Percentiles rank a stretch among this genome's conserved stretches.
Conservation (phyloP, 2,888 invertebrate species). For the Tinea pellionella region DNA sequence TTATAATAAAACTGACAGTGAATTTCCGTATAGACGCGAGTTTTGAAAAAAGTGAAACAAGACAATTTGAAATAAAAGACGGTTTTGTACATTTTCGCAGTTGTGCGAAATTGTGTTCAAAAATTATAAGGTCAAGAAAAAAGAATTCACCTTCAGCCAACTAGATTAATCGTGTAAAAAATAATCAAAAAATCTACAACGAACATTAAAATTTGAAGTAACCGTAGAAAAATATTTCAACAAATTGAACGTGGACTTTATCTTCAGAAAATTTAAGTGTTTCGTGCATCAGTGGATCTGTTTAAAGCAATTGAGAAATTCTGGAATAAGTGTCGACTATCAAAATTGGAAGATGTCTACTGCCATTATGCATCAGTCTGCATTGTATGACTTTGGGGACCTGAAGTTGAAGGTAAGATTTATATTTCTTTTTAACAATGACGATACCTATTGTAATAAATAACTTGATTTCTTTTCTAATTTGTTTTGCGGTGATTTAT, state of each 20-base stretch:
- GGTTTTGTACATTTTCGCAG: slow-evolving; percentile 70
- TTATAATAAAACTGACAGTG: slow-evolving; percentile 60
- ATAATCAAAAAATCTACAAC: slow-evolving; percentile 52
- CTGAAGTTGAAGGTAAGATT: slow-evolving; percentile 76
- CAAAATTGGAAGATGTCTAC: slow-evolving; percentile 72
- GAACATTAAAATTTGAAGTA: slow-evolving; percentile 21
- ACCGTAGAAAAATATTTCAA: slow-evolving; percentile 49
- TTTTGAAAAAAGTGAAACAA: slow-evolving; percentile 44
- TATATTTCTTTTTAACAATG: no score
- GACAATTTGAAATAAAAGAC: slow-evolving; percentile 66
- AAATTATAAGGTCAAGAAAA: slow-evolving; percentile 18
- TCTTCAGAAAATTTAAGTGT: slow-evolving; percentile 49
- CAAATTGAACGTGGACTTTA: slow-evolving; percentile 41
- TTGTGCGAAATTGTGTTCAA: slow-evolving; percentile 68
- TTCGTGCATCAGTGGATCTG: slow-evolving; percentile 60
- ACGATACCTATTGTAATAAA: no score
- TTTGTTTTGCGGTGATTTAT: no score
- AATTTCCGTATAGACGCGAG: slow-evolving; percentile 66
- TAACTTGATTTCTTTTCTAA: no score
- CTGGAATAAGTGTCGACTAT: slow-evolving; percentile 60
- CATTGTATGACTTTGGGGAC: slow-evolving; percentile 82
- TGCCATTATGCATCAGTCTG: slow-evolving; percentile 80
- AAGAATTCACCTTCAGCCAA: slow-evolving; percentile 42
- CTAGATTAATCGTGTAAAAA: slow-evolving; percentile 55
- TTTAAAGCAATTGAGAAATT: slow-evolving; percentile 40